Conservation (phyloP, 2,797 vertebrate species). For the Myripristis jacobus region DNA sequence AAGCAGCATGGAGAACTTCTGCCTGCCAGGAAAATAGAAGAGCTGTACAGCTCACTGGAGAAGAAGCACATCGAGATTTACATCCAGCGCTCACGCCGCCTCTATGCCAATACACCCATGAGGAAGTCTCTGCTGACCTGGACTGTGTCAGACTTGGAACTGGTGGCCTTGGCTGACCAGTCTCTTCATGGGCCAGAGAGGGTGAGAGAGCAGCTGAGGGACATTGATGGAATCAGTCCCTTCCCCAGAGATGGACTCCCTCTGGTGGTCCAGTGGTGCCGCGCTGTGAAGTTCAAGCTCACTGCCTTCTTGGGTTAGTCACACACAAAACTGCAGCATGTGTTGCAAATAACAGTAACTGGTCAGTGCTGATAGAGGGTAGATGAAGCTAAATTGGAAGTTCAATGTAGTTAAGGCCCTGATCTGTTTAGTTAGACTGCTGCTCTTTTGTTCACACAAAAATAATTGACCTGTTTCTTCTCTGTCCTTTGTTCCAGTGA, state of each 20-base stretch:
- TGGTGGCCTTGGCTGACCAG: slow-evolving; percentile 89
- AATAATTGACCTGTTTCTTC: background rate
- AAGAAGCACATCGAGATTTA: slow-evolving; percentile 99
- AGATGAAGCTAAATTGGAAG: background rate
- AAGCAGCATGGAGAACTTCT: slow-evolving; percentile 97
- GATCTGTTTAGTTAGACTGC: background rate
- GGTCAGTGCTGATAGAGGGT: background rate
- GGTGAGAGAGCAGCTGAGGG: slow-evolving; percentile 90
- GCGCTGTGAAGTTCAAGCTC: slow-evolving; percentile 90
- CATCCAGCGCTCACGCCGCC: slow-evolving; percentile 95
- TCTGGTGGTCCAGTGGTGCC: slow-evolving; percentile 95
- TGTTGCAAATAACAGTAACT: background rate
- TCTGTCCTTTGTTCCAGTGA: slow-evolving; percentile 81
- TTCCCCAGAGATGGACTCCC: slow-evolving; percentile 92
- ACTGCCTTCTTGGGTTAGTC: slow-evolving; percentile 90
- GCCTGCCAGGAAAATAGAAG: slow-evolving; percentile 97
- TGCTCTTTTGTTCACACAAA: background rate
- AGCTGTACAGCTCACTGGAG: slow-evolving; percentile 96
- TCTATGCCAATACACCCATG: slow-evolving; percentile 97
- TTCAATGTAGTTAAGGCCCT: background rate
- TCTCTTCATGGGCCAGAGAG: slow-evolving; percentile 89
- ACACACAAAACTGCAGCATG: background rate
- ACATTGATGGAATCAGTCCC: slow-evolving; percentile 91
- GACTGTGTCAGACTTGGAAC: slow-evolving; percentile 90
- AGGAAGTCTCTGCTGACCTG: slow-evolving; percentile 95